phyloP scores from a whole-genome alignment of 2,888 invertebrate genomes.

The Agrochola macilenta region DNA sequence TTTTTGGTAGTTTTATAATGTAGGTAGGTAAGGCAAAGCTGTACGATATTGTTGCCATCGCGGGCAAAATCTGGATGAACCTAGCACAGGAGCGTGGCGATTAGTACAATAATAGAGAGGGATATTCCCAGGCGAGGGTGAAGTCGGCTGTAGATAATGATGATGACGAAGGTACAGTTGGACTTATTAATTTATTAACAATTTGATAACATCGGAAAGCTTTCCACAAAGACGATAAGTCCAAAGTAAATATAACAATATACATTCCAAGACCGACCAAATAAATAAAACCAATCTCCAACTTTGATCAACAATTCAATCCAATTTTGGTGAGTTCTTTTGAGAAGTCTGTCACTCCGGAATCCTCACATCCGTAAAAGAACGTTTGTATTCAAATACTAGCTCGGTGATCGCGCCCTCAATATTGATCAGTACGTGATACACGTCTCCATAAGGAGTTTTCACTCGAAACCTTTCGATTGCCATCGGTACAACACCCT shows the following conservation, averaged over 20 bases:
- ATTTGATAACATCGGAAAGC: background rate
- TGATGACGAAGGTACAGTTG: background rate
- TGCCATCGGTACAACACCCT: slow-evolving; percentile 66
- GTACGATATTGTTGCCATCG: background rate
- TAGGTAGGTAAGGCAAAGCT: background rate
- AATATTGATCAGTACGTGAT: slow-evolving; percentile 86
- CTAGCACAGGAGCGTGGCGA: background rate
- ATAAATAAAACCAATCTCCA: slow-evolving; percentile 37
- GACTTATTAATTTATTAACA: background rate
- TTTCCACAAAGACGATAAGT: background rate
- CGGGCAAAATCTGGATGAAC: background rate
- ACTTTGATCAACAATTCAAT: slow-evolving; percentile 54
- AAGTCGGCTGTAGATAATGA: background rate
- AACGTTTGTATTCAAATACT: slow-evolving; percentile 77
- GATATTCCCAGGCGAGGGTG: background rate
- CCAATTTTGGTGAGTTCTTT: slow-evolving; percentile 50
- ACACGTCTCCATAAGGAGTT: slow-evolving; percentile 77
- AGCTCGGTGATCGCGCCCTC: slow-evolving; percentile 75
- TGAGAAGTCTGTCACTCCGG: slow-evolving; percentile 54
- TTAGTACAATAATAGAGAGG: background rate
- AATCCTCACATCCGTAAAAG: slow-evolving; percentile 76
- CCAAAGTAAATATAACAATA: slow-evolving; percentile 12
- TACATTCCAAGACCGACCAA: background rate
- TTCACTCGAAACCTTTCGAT: slow-evolving; percentile 80
- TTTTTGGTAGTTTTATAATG: background rate